These are phyloP conservation scores for Prolemur simus DNA, from an alignment of 2,113 vertebrate species.

Conservation along the genomic window DNA sequence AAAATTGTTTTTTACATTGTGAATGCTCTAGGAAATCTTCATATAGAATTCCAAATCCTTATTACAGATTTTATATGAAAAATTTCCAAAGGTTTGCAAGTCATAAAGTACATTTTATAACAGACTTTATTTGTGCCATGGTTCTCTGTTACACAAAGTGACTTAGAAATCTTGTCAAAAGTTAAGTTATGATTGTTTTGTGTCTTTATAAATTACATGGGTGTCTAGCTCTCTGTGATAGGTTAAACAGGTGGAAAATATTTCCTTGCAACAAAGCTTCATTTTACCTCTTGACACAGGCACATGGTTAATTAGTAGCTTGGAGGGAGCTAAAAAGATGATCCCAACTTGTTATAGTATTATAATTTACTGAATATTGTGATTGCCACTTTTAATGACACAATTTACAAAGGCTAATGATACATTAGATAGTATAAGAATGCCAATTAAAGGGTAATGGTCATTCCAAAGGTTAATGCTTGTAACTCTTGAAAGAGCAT, in stretches of 20 bases:
- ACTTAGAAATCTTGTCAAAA: neutral
- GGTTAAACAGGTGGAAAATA: neutral
- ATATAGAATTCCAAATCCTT: neutral
- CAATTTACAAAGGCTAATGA: neutral
- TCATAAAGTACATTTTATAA: neutral
- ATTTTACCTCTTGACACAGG: conserved; percentile 2
- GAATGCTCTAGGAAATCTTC: neutral
- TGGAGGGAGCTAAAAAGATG: neutral
- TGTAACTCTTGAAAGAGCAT: conserved; percentile 59
- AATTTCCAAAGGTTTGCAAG: neutral
- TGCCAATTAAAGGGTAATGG: neutral
- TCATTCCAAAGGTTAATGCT: conserved; percentile 51
- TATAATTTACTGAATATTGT: conserved; percentile 20
- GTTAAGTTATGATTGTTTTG: neutral
- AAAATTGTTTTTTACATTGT: neutral
- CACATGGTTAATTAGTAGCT: neutral
- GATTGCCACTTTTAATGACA: conserved; percentile 35
- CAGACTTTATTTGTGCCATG: neutral
- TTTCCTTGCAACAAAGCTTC: neutral
- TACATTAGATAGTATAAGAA: neutral
- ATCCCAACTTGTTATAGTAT: neutral
- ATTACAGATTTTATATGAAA: neutral
- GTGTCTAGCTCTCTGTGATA: neutral
- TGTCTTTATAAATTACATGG: neutral
- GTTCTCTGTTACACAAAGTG: neutral